Evolutionary conservation across 2,888 invertebrate genomes (phyloP), one percentile per base, ranked within the genome.

Genomic region (Chrysotoxum bicinctum): DNA sequence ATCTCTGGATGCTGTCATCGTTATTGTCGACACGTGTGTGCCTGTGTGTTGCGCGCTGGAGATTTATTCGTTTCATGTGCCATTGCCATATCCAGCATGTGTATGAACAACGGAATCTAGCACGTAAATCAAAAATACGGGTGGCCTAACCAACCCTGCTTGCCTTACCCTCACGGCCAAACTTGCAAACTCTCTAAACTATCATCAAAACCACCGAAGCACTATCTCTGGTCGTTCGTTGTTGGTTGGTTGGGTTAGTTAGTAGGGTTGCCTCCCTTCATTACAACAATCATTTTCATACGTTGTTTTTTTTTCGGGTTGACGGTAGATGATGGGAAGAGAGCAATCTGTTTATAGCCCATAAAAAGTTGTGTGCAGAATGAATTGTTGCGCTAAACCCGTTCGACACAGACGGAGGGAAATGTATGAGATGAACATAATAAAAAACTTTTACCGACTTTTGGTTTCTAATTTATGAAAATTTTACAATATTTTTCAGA

Each of bases 111-210:
- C 35, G 21, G 32, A 64, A 75, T 79, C 83, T 70, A 70, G 79
- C 79, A 84, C 79, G 74, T 80, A 72, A 76, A 85, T 85, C 72
- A 85, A 66, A 85, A 72, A 72, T 72, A 79, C 84, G 80, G 80
- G 80, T 80, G 84, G 80, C 72, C 84, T 26, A 56, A 23, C 35
- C 23, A n/a, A n/a, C 26, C 7, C 19, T 30, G 30, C 8, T 40
- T 50, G 26, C 50, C 8, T 12, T 30, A 40, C 60, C 16, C 19
- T 35, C 48, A 68, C 66, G 32, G 43, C 19, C 48, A 56, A 40
- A 12, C 26, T 32, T 21, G 8, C 45, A 48, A 72, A 45, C 12
- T 30, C 26, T 23, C 26, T 35, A 62, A 70, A 54, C 52, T 77
- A 69, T 21, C 58, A 52, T 21, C 37, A 43, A 77, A 76, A 68